Evolutionary conservation across 2,888 invertebrate genomes (phyloP).

Genomic region (Thelaira solivaga): DNA sequence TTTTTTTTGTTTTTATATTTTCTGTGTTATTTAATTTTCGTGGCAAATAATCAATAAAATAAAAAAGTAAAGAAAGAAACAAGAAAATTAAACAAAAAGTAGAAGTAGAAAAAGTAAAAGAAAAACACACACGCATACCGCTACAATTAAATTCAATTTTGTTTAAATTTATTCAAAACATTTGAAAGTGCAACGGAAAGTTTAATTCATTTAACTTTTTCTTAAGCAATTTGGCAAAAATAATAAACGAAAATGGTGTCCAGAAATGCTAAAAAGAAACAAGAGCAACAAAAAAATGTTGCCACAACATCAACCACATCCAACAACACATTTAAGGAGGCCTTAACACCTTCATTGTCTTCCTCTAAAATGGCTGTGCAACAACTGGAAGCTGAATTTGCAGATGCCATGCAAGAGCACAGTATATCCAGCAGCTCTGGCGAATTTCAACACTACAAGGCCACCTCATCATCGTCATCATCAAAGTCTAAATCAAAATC

Average conservation of each 20-base stretch:
- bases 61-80: conserved; percentile 28
- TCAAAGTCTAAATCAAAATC: conserved; percentile 28
- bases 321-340: background rate
- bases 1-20: conserved; percentile 14
- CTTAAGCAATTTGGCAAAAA: conserved; percentile 28
- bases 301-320: conserved; percentile 37
- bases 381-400: background rate
- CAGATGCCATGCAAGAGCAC: conserved; percentile 10
- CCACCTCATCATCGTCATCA: conserved; percentile 40
- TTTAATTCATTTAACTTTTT: conserved; percentile 12
- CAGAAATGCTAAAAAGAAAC: conserved; percentile 66
- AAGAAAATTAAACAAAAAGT: conserved; percentile 22
- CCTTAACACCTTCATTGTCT: background rate
- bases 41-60: conserved; percentile 59
- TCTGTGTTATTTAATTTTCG: conserved; percentile 38
- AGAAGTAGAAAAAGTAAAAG: background rate
- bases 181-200: conserved; percentile 28
- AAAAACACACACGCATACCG: conserved; percentile 11
- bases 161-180: conserved; percentile 8
- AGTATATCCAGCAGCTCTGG: conserved; percentile 12
- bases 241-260: conserved; percentile 71
- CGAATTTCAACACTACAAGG: conserved; percentile 37
- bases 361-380: conserved; percentile 47
- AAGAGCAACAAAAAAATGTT: conserved; percentile 64
- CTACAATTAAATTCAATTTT: conserved; percentile 4